These are phyloP conservation scores for Argyrosomus japonicus DNA, from an alignment of 2,113 vertebrate species.

Conservation along the genomic window DNA sequence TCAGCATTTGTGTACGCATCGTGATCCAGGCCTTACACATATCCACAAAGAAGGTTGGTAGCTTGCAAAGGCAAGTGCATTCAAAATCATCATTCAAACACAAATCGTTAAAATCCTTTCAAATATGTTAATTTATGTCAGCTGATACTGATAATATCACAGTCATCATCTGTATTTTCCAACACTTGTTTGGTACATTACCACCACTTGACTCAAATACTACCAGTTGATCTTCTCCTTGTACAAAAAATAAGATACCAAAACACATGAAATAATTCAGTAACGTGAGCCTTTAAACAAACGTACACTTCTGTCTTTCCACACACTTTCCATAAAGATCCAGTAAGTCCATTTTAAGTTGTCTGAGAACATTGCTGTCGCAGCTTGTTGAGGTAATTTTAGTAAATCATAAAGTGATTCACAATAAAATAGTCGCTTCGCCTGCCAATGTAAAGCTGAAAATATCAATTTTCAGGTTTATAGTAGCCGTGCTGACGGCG, in stretches of 20 bases:
- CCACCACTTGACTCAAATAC: slow-evolving; percentile 13
- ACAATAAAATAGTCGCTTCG: neutral
- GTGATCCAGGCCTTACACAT: slow-evolving; percentile 13
- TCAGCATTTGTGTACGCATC: slow-evolving; percentile 23
- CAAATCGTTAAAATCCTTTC: neutral
- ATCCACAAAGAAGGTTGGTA: slow-evolving; percentile 1
- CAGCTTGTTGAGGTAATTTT: neutral
- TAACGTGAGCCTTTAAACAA: neutral
- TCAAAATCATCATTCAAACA: slow-evolving; percentile 13
- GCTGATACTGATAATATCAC: slow-evolving; percentile 6
- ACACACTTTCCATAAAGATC: neutral
- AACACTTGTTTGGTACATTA: slow-evolving; percentile 47
- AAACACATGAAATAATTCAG: neutral
- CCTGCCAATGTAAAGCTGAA: neutral
- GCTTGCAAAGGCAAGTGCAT: neutral
- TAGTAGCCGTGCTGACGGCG: too few species aligned
- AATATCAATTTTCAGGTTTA: too few species aligned
- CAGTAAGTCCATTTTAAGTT: neutral
- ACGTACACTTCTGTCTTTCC: neutral
- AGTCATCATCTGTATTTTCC: neutral
- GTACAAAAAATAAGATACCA: neutral
- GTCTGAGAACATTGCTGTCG: neutral
- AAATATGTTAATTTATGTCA: neutral
- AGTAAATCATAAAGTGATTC: neutral
- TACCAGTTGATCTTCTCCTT: neutral